Evolutionary conservation across 2,888 invertebrate genomes (phyloP).

Genomic region (Nebria salina): DNA sequence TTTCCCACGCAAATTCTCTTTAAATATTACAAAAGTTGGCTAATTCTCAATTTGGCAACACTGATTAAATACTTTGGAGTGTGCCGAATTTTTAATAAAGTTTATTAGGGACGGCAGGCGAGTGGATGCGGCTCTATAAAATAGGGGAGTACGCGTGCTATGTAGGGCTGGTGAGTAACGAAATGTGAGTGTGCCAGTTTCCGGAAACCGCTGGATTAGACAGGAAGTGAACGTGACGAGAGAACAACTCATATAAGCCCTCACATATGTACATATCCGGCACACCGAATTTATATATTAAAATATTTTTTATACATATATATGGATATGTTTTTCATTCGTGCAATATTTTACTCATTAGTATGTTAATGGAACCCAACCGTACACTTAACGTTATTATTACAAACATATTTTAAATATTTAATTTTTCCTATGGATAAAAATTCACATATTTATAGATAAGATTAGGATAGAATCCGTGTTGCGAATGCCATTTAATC

Average conservation of each 20-base stretch:
- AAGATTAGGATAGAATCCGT: background rate
- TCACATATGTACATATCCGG: too few relatives aligned
- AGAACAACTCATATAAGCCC: background rate
- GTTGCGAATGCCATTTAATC: background rate
- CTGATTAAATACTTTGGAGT: slow-evolving; percentile 45
- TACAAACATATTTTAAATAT: too few relatives aligned
- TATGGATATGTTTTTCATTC: too few relatives aligned
- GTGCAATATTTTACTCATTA: too few relatives aligned
- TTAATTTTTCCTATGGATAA: too few relatives aligned
- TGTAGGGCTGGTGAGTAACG: background rate
- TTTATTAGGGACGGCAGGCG: slow-evolving; percentile 26
- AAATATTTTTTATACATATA: too few relatives aligned
- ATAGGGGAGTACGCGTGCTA: background rate
- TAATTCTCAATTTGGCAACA: slow-evolving; percentile 45
- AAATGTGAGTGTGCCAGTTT: background rate
- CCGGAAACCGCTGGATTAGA: background rate
- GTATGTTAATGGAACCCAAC: too few relatives aligned
- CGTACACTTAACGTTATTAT: too few relatives aligned
- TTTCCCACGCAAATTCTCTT: slow-evolving; percentile 36
- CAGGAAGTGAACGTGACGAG: background rate
- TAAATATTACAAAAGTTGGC: slow-evolving; percentile 44
- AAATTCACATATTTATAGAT: background rate
- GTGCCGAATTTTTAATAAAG: slow-evolving; percentile 44
- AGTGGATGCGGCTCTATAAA: background rate
- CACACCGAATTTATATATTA: too few relatives aligned